These are phyloP conservation scores for Apocrypta bakeri DNA, from an alignment of 1,140 invertebrate genomes.

Conservation along the genomic window DNA sequence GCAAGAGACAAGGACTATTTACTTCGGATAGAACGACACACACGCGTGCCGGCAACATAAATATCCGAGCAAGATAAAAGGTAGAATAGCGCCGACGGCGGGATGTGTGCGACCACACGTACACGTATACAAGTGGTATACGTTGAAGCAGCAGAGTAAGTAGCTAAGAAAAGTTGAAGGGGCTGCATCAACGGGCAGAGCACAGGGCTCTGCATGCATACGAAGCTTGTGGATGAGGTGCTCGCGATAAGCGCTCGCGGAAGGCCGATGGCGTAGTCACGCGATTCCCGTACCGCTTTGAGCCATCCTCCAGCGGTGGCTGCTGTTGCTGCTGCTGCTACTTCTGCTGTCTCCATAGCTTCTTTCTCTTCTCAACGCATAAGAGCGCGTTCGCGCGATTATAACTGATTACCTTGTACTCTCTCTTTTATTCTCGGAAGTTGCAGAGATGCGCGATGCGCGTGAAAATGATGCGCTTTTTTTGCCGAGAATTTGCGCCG, in stretches of 20 bases:
- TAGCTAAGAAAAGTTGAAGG: background rate
- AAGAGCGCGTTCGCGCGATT: constrained; percentile 48
- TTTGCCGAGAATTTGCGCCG: constrained; percentile 22
- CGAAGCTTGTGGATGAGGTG: background rate
- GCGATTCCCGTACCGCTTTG: constrained; percentile 67
- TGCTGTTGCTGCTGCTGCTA: background rate
- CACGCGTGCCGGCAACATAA: constrained; percentile 57
- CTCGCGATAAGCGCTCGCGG: background rate
- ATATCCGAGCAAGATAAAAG: constrained; percentile 61
- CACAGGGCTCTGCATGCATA: background rate
- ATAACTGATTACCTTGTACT: constrained; percentile 44
- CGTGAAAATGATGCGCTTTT: constrained; percentile 5
- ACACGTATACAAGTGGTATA: background rate
- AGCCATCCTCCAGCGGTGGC: constrained; percentile 56
- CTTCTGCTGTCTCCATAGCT: background rate
- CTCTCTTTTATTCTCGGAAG: too few relatives aligned
- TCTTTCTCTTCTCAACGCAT: constrained; percentile 7
- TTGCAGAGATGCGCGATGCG: too few relatives aligned
- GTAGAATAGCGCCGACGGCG: constrained; percentile 2
- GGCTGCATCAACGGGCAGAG: background rate
- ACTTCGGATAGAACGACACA: background rate
- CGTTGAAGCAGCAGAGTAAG: background rate
- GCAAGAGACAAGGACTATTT: background rate
- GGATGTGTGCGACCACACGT: background rate
- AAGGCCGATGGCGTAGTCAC: constrained; percentile 56